Conservation (phyloP, 2,113 vertebrate genomes). For the Hydrolagus affinis region DNA sequence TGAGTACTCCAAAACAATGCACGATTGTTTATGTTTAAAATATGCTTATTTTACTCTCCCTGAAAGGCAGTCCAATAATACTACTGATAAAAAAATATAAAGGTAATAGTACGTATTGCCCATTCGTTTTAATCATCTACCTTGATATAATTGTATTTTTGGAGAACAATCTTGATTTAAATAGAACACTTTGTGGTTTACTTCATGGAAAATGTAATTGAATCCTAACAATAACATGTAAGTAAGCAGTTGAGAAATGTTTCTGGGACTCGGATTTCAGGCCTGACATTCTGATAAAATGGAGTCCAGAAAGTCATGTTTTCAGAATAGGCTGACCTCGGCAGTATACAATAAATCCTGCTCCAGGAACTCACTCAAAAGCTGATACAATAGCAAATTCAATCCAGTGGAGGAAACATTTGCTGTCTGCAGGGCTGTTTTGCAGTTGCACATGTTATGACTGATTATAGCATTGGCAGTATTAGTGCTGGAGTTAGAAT, state of each 20-base stretch:
- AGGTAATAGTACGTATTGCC: background rate
- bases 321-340: background rate
- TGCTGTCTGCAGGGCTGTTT: background rate
- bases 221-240: background rate
- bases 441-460: background rate
- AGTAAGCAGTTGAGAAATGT: background rate
- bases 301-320: slow-evolving; percentile 7
- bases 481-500: background rate
- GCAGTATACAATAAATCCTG: background rate
- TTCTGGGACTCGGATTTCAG: slow-evolving; percentile 3
- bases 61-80: background rate
- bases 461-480: background rate
- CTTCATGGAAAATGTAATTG: background rate
- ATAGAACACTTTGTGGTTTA: background rate
- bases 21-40: slow-evolving; percentile 20
- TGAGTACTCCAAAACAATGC: background rate
- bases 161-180: background rate
- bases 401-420: background rate
- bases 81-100: background rate
- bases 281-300: background rate
- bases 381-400: background rate
- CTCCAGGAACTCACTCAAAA: background rate
- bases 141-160: background rate
- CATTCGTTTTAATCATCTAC: background rate
- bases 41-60: background rate